Conservation (phyloP, 2,888 invertebrate genomes). For the Aporophyla nigra region DNA sequence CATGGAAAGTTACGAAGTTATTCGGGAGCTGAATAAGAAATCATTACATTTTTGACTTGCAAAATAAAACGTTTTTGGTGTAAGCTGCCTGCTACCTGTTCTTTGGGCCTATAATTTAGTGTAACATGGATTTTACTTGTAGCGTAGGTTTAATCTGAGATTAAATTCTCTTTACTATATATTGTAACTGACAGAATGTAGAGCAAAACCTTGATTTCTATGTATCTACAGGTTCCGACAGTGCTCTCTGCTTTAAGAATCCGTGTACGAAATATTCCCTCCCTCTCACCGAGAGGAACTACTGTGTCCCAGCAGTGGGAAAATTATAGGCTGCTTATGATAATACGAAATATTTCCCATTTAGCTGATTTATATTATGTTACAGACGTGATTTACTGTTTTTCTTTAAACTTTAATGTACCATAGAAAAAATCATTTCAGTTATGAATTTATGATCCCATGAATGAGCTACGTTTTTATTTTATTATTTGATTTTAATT, state of each 20-base stretch:
- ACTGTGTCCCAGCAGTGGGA: too few species aligned
- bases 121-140: not conserved
- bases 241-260: not conserved
- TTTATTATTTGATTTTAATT: too few species aligned
- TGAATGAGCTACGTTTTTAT: too few species aligned
- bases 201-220: constrained; percentile 6
- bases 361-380: too few species aligned
- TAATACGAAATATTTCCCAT: too few species aligned
- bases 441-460: too few species aligned
- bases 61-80: constrained; percentile 50
- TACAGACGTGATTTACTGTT: too few species aligned
- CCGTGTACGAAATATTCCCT: too few species aligned
- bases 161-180: not conserved
- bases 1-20: constrained; percentile 78
- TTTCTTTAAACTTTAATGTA: too few species aligned
- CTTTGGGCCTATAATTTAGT: not conserved
- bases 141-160: constrained; percentile 8
- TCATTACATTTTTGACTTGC: constrained; percentile 57
- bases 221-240: not conserved
- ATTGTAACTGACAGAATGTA: not conserved
- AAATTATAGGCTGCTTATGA: too few species aligned
- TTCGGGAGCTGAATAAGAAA: constrained; percentile 76
- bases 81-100: not conserved
- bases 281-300: too few species aligned
- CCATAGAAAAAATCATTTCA: too few species aligned